Evolutionary conservation across 2,888 invertebrate genomes (phyloP), one percentile per base, ranked within the genome.

Genomic region (Mayetiola destructor): DNA sequence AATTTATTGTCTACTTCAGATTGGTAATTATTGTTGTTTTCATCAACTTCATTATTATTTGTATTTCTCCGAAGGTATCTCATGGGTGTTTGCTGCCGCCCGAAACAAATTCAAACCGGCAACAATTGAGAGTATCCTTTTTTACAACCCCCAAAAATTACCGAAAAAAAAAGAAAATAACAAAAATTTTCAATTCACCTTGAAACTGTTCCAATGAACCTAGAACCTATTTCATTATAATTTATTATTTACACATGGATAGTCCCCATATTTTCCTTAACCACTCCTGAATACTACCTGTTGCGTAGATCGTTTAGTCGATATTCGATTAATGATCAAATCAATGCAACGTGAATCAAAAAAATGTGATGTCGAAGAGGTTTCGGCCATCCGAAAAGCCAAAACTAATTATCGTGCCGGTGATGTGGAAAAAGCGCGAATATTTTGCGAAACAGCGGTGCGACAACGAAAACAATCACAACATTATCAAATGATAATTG

Each of bases 321-420:
- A 53, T 12, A 20, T 53, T 30, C 53, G 29, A 32, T 16, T 53
- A 27, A 53, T 30, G 29, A 30, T 53, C 29, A 53, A 53, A 53
- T 53, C 53, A 27, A 12, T 30, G 29, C 30, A 53, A n/a, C 53
- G 53, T 32, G 8, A 53, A 53, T 29, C 52, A 52, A 52, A 52
- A 27, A 52, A 30, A 52, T 52, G 52, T 29, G 52, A 52, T 4
- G 29, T 20, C n/a, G 53, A 30, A 20, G 53, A 30, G 4, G 29
- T 18, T 8, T 8, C 16, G 1, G 29, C 53, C 5, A 53, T 20
- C 18, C 10, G 18, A 3, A 53, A 32, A 16, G 30, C 53, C 9
- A 53, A 53, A 18, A 53, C 16, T 20, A 18, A 20, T 12, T 30
- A 29, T 32, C 29, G 30, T 30, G 20, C 18, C 12, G 53, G 32